Evolutionary conservation across 35 echinoderm and acorn worm species (phyloP), one percentile per base, ranked within the genome.

Genomic region (Amphiura filiformis): DNA sequence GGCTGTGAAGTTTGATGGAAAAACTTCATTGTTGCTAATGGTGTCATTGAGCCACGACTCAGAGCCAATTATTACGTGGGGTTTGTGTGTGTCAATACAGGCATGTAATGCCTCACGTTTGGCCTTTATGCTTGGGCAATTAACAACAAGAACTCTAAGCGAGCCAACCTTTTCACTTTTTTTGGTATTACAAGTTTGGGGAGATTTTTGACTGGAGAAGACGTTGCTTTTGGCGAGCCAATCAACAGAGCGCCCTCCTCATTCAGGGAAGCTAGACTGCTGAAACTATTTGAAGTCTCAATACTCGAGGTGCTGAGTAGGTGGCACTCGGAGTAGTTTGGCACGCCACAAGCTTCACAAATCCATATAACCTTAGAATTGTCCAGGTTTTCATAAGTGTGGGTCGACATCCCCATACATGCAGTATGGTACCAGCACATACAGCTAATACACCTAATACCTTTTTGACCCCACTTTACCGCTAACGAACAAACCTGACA

Each of bases 1-100:
- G 4, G 41, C 41, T 47, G 41, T 88, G n/a, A 84, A 34, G 28
- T 77, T 26, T 30, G 22, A 32, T 75, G 82, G 39, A 93, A 85
- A n/a, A 20, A 93, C 39, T 38, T 93, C 91, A 23, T 35, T 42
- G 22, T 56, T 78, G 34, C 31, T 37, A 36, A 93, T 88, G n/a
- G 32, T 39, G 32, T 75, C 82, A 39, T 88, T 93, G 7, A 93
- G 80, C 91, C 91, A 93, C 11, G 91, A 82, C 80, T 93, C 91
- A 20, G 79, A 84, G 23, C 86, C 91, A 17, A 88, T 78, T 40
- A 88, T 88, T 18, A 84, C 77, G 40, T 78, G 57, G 32, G 91
- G 86, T 20, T 84, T 70, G 23, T 78, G 36, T 36, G 90, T 36
- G 34, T 86, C 37, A 38, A 87, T 92, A 18, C 87, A 78, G 76